A percentile compares a stretch with the other conserved stretches of the same genome.
Evolutionary conservation across 2,888 invertebrate species (phyloP).

Genomic region (Teinopalpus imperialis): DNA sequence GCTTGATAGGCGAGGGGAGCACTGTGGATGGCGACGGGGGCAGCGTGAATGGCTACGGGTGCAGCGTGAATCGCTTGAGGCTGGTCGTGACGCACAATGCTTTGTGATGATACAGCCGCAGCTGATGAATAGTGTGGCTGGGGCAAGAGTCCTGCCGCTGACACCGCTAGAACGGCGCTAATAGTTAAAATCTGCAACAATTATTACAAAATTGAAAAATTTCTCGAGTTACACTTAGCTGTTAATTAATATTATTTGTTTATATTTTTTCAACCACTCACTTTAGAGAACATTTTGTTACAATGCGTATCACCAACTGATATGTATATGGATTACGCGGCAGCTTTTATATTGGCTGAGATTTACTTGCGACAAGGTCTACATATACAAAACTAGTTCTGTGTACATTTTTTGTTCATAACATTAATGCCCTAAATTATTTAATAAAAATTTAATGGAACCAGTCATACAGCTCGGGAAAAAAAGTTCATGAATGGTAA

Average conservation of each 20-base stretch:
- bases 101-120: conserved; percentile 60
- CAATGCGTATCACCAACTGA: not conserved
- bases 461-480: too few species aligned
- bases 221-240: not conserved
- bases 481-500: too few species aligned
- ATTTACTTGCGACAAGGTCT: too few species aligned
- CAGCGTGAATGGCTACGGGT: conserved; percentile 33
- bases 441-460: too few species aligned
- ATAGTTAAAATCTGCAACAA: conserved; percentile 45
- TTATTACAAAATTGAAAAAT: not conserved
- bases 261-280: not conserved
- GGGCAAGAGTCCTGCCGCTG: conserved; percentile 56
- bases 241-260: not conserved
- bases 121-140: conserved; percentile 58
- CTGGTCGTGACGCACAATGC: conserved; percentile 58
- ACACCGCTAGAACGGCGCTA: conserved; percentile 53
- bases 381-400: too few species aligned
- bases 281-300: conserved; percentile 10
- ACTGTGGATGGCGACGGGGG: conserved; percentile 43
- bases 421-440: too few species aligned
- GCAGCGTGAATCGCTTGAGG: conserved; percentile 33
- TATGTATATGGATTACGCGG: too few species aligned
- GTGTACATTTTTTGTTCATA: too few species aligned
- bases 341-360: too few species aligned
- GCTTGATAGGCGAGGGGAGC: conserved; percentile 35